These are phyloP conservation scores for Microplitis manilae DNA, from an alignment of 2,888 invertebrate species.

Conservation along the genomic window DNA sequence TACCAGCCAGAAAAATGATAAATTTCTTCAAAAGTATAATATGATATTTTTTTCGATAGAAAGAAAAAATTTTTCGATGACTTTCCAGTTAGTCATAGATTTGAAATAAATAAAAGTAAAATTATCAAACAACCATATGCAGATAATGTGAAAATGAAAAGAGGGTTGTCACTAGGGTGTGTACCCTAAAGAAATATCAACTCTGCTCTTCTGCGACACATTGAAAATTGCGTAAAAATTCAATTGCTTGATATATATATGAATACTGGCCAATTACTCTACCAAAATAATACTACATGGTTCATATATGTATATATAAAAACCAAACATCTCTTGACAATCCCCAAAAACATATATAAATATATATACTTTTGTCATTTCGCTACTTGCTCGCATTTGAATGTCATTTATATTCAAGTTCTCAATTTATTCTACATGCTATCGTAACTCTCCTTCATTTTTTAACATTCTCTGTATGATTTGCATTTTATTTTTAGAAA, in stretches of 20 bases:
- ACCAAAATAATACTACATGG: constrained; percentile 38
- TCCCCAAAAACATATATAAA: not conserved
- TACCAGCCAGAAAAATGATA: too few species aligned
- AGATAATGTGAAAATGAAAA: constrained; percentile 37
- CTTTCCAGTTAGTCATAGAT: not conserved
- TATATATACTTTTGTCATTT: constrained; percentile 66
- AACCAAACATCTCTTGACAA: constrained; percentile 20
- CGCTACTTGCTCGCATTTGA: constrained; percentile 61
- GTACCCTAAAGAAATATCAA: constrained; percentile 29
- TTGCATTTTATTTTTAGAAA: constrained; percentile 61
- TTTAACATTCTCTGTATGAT: constrained; percentile 54
- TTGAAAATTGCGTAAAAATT: constrained; percentile 59
- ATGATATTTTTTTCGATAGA: too few species aligned
- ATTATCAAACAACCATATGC: constrained; percentile 26
- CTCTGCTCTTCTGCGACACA: constrained; percentile 39
- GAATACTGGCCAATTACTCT: constrained; percentile 67
- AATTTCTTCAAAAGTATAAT: too few species aligned
- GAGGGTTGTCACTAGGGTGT: constrained; percentile 23
- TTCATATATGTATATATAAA: constrained; percentile 10
- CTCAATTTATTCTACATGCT: constrained; percentile 65
- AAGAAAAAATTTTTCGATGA: not conserved
- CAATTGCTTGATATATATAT: constrained; percentile 66
- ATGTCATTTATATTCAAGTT: constrained; percentile 65
- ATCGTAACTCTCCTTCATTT: constrained; percentile 15
- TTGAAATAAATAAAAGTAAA: constrained; percentile 10